These are phyloP conservation scores for Erythrolamprus reginae DNA, from an alignment of 2,113 vertebrate species.

Conservation along the genomic window DNA sequence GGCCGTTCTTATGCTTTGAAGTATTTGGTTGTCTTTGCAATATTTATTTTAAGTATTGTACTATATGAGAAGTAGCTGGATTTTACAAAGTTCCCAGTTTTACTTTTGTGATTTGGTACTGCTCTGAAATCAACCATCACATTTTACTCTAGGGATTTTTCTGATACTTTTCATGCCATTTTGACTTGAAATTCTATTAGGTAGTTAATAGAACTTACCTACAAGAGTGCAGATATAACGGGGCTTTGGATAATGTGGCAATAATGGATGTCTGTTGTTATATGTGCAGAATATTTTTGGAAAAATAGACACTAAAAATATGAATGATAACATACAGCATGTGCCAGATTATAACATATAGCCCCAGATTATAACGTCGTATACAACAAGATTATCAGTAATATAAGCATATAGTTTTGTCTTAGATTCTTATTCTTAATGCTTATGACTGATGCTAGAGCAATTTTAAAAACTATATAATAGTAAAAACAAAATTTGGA, in stretches of 20 bases:
- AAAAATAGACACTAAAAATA: not conserved
- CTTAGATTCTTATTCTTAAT: not conserved
- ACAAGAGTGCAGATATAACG: not conserved
- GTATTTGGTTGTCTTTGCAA: not conserved
- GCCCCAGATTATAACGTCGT: not conserved
- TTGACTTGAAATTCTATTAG: not conserved
- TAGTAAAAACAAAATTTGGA: not conserved
- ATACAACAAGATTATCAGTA: not conserved
- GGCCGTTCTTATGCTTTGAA: not conserved
- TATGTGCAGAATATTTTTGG: not conserved
- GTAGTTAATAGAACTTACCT: not conserved
- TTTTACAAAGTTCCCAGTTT: not conserved
- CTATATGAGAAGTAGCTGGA: not conserved
- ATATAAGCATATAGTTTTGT: not conserved
- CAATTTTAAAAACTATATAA: not conserved
- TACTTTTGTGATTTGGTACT: not conserved
- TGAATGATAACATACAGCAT: not conserved
- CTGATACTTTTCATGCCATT: not conserved
- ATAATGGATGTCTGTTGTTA: not conserved
- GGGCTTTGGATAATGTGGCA: not conserved
- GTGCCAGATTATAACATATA: not conserved
- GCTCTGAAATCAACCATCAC: not conserved
- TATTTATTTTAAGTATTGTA: not conserved
- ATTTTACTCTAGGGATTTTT: not conserved
- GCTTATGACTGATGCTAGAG: not conserved